Evolutionary conservation across 92 coral and sea anemone species (phyloP).

Genomic region (Heliopora coerulea): DNA sequence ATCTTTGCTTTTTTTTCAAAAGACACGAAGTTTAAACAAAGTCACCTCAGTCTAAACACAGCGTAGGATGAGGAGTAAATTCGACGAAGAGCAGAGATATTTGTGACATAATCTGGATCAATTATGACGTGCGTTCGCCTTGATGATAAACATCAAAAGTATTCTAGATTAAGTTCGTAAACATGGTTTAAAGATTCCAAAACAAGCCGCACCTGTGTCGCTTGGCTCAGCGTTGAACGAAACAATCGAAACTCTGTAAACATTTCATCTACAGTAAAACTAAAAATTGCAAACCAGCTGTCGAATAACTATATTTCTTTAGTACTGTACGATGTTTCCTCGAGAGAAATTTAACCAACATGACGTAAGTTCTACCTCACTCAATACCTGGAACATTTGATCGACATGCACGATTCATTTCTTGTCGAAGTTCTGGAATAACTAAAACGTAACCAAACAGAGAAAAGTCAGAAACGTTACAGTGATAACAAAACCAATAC

Average conservation of each 20-base stretch:
- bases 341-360: too few relatives aligned
- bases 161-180: neutral
- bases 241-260: too few relatives aligned
- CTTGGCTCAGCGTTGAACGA: neutral
- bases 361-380: too few relatives aligned
- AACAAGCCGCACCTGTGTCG: neutral
- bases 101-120: neutral
- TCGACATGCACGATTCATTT: neutral
- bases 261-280: too few relatives aligned
- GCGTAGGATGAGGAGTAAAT: too few relatives aligned
- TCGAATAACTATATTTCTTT: too few relatives aligned
- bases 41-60: too few relatives aligned
- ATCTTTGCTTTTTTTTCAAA: too few relatives aligned
- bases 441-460: neutral
- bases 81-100: too few relatives aligned
- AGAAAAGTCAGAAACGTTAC: neutral
- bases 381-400: neutral
- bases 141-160: neutral
- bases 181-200: neutral
- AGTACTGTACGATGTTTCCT: too few relatives aligned
- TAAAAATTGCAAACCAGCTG: too few relatives aligned
- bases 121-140: neutral
- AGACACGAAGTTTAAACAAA: too few relatives aligned
- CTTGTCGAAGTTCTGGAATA: neutral
- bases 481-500: neutral